These are phyloP conservation scores for Teleogryllus oceanicus DNA, from an alignment of 2,888 invertebrate species.

Conservation along the genomic window DNA sequence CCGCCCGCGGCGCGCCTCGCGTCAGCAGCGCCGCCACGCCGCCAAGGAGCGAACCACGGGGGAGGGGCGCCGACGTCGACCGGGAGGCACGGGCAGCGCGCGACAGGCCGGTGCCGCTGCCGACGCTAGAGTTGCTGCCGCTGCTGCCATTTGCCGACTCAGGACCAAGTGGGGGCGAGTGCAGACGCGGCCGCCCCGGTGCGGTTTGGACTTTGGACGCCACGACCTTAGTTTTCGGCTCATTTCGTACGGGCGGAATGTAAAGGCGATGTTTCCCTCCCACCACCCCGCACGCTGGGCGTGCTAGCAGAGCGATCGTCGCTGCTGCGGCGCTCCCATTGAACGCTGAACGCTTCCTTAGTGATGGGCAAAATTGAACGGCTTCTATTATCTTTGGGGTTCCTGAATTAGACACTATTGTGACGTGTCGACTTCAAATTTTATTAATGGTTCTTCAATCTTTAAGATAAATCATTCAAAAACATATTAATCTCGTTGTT, in stretches of 20 bases:
- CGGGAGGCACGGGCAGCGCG: background rate
- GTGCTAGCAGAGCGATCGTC: too few species aligned
- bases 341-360: too few species aligned
- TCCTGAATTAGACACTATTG: too few species aligned
- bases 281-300: too few species aligned
- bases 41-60: too few species aligned
- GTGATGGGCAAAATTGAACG: too few species aligned
- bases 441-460: too few species aligned
- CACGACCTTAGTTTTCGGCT: background rate
- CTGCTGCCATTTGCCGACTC: background rate
- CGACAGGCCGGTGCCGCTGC: background rate
- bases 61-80: background rate
- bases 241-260: background rate
- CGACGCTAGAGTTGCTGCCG: background rate
- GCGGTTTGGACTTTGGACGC: background rate
- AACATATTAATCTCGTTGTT: too few species aligned
- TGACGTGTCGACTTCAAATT: too few species aligned
- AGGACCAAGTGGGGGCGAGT: conserved; percentile 2
- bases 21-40: background rate
- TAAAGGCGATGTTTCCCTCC: background rate
- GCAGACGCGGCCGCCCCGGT: background rate
- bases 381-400: too few species aligned
- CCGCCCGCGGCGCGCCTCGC: background rate
- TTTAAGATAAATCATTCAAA: too few species aligned
- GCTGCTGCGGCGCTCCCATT: too few species aligned